Base-by-base conservation (phyloP, 2,797 vertebrate species). In the Schizopygopsis malacanthus region DNA sequence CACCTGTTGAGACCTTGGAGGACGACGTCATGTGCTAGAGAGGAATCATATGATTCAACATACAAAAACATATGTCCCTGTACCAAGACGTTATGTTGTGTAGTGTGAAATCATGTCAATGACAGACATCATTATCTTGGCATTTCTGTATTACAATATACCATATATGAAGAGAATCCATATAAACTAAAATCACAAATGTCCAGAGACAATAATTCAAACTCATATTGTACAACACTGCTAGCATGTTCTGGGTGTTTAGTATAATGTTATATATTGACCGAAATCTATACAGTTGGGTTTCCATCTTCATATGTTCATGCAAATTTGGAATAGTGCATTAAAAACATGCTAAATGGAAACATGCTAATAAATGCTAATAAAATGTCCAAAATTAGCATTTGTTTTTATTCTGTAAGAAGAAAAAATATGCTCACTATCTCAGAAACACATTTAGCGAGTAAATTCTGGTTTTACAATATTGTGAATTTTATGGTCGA, bases 1-100 rank as follows among this genome's bases (percentile, higher is more conserved):
- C 79, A 83, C 88, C 63, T 63, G 80, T 61, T 69, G 73, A 83
- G 82, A 86, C 76, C 61, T 65, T 75, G 45, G 52, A 85, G 70
- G 73, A 85, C 0, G 8, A 52, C 10, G 4, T 67, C 4, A 50
- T 33, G 39, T 15, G 80, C 82, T 87, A 89, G 81, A 41, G 61
- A 78, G 16, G 39, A 84, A 79, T 25, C 63, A 52, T 82, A 39
- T 71, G 87, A 78, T 37, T 65, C 41, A 52, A 83, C 81, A 72
- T 75, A 90, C 82, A 91, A 75, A 28, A 65, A 45, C 56, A 54
- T 6, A 22, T 28, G 12, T 78, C 47, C 75, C 63, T 25, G 65
- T 63, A 65, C 15, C 77, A 72, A 59, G 5, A 37, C 43, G 80
- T 72, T n/a, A 61, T 33, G 16, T 37, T 80, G n/a, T 20, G 3